phyloP scores from a whole-genome alignment of 2,797 vertebrate species.

The Rhynchotus rufescens region DNA sequence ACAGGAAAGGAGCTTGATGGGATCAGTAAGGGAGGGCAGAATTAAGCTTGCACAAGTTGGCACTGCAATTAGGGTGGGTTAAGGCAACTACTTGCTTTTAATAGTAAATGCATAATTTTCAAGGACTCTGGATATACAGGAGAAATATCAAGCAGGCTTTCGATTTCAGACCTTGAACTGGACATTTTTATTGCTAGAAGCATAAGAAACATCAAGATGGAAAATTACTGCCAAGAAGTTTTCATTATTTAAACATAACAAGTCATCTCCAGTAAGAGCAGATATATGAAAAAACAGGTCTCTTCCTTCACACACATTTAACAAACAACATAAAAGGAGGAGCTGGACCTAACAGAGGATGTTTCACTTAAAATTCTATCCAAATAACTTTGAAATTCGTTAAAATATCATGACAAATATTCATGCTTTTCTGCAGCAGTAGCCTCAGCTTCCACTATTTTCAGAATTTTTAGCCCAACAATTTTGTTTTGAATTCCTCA shows the following conservation, averaged over 20 bases:
- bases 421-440: not conserved
- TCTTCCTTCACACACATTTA: not conserved
- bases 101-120: accelerated
- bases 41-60: too few relatives aligned
- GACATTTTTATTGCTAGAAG: not conserved
- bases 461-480: not conserved
- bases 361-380: not conserved
- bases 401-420: not conserved
- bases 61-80: too few relatives aligned
- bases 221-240: not conserved
- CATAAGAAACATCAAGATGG: not conserved
- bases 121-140: not conserved
- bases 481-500: not conserved
- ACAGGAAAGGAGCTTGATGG: not conserved
- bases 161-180: not conserved
- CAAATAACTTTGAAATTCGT: not conserved
- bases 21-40: not conserved
- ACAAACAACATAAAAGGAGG: not conserved
- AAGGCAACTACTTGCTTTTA: not conserved
- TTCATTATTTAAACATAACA: not conserved
- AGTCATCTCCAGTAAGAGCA: not conserved
- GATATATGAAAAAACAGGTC: not conserved
- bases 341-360: not conserved
- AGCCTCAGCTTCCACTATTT: not conserved
- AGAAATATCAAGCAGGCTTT: not conserved